A percentile compares a stretch with the other conserved stretches of the same genome.
These are phyloP conservation scores for Hystrix brachyura DNA, from an alignment of 2,113 vertebrate species.

Conservation along the genomic window DNA sequence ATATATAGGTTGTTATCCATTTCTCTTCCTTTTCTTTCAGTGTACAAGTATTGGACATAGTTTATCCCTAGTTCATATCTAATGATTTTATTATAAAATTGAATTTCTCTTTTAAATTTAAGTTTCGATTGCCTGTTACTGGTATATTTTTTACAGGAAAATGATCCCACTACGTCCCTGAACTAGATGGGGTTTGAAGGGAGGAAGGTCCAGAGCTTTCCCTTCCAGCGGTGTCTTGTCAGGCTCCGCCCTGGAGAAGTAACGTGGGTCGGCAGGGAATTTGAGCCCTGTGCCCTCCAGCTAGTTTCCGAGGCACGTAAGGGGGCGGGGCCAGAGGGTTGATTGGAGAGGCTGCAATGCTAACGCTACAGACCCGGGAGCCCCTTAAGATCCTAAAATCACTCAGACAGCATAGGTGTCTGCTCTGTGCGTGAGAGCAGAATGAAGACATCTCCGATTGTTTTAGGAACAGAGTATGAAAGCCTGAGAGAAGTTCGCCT, in stretches of 20 bases:
- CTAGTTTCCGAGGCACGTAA: not conserved
- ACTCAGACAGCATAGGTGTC: not conserved
- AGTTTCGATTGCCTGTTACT: not conserved
- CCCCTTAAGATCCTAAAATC: not conserved
- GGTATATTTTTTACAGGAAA: not conserved
- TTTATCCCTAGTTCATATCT: not conserved
- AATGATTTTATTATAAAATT: not conserved
- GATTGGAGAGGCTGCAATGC: not conserved
- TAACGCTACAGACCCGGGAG: not conserved
- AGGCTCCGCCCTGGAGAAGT: no score
- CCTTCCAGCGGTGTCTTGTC: not conserved
- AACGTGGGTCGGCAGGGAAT: not conserved
- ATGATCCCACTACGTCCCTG: not conserved
- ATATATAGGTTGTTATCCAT: not conserved
- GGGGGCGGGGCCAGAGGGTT: not conserved
- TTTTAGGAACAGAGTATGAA: not conserved
- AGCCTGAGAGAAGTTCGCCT: not conserved
- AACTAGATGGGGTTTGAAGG: not conserved
- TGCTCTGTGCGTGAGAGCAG: not conserved
- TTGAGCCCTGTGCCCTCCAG: not conserved
- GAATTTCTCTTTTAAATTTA: not conserved
- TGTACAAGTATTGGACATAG: not conserved
- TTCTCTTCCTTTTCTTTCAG: not conserved
- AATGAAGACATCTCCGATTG: not conserved
- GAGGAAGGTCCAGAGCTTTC: not conserved